Conservation (phyloP, 2,113 vertebrate genomes). For the Calypte anna region DNA sequence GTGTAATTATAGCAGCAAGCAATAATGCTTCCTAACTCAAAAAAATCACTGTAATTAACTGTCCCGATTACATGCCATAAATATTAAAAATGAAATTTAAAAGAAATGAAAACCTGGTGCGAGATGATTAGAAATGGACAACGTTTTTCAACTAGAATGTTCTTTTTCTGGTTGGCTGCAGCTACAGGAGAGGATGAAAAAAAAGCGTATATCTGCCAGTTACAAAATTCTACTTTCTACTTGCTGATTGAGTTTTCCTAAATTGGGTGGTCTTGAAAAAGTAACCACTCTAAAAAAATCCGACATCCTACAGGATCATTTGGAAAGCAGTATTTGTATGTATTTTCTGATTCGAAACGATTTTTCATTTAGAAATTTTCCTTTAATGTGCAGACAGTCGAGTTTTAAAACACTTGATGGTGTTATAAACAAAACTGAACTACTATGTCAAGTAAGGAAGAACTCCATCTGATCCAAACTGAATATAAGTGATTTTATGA, state of each 20-base stretch:
- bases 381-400: background rate
- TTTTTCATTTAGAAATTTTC: background rate
- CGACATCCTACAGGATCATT: background rate
- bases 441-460: background rate
- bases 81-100: background rate
- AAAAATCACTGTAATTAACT: background rate
- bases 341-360: background rate
- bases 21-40: background rate
- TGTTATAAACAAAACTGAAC: background rate
- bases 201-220: background rate
- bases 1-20: background rate
- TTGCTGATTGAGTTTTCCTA: background rate
- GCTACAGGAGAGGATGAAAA: background rate
- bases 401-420: background rate
- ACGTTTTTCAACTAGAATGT: background rate
- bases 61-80: background rate
- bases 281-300: background rate
- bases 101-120: background rate
- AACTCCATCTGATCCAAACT: background rate
- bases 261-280: background rate
- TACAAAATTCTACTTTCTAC: background rate
- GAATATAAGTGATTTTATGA: background rate
- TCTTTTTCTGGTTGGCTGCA: background rate
- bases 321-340: background rate
- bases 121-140: background rate